Percentiles rank a stretch among this genome's conserved stretches.
These are phyloP conservation scores for Pyrgilauda ruficollis DNA, from an alignment of 2,113 vertebrate species.

Conservation along the genomic window DNA sequence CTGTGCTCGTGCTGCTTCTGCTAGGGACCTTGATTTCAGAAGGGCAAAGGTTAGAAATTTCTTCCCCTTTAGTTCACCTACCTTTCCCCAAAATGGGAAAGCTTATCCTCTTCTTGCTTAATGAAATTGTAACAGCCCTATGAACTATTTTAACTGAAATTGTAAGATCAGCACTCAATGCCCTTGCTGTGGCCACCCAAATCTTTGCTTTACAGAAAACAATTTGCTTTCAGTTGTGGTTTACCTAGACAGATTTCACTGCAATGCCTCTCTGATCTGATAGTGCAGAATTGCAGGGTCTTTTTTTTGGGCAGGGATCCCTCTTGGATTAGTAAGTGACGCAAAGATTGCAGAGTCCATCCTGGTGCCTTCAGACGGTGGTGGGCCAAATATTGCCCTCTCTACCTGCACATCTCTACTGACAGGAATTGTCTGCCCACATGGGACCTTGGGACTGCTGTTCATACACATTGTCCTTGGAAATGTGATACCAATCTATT, in stretches of 20 bases:
- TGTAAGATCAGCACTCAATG: background rate
- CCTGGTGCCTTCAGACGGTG: background rate
- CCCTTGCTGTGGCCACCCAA: fast-evolving
- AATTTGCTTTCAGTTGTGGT: background rate
- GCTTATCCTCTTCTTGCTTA: background rate
- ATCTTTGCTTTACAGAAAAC: background rate
- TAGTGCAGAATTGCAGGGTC: background rate
- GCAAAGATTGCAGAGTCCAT: background rate
- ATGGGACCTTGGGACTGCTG: background rate
- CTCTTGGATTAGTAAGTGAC: background rate
- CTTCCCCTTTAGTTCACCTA: background rate
- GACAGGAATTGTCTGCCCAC: background rate
- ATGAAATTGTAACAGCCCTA: background rate
- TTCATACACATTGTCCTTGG: background rate
- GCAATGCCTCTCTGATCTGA: background rate
- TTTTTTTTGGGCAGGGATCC: background rate
- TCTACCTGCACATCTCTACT: background rate
- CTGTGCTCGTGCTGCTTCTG: background rate
- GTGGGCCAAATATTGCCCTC: background rate
- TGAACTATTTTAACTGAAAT: background rate
- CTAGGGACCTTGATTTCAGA: background rate
- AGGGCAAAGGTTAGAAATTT: background rate
- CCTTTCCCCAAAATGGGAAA: background rate
- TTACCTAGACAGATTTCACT: background rate
- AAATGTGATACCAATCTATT: background rate